Base-by-base conservation (phyloP, 2,888 invertebrate genomes). In the Arge pagana region DNA sequence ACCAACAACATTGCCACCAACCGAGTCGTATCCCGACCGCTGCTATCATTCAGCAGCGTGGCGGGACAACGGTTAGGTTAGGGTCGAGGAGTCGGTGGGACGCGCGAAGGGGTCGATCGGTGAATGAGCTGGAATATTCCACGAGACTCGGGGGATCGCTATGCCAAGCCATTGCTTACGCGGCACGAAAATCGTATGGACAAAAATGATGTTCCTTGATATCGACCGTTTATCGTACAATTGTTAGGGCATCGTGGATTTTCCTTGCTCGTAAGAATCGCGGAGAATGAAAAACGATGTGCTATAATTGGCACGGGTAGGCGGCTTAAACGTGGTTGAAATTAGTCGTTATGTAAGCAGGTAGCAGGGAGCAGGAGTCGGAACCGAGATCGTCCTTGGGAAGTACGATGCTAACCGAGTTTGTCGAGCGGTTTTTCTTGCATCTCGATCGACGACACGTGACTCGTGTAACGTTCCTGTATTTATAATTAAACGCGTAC, bases 41-140 rank as follows among this genome's bases (percentile, higher is more conserved):
- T 19, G 16, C 45, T 33, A n/a, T 15, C 45, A 45, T 45, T 45
- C 45, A 45, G 30, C 45, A 45, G 15, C 33, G 31, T 35, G 15
- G 35, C 31, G 11, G 45, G 45, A 11, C 33, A 5, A 16, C 6
- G 24, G 26, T 15, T 16, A 6, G 24, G 39, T 7, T 28, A 41
- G 41, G 26, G 41, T 10, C 5, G 10, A 13, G 6, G 33, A 11
- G 8, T 15, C 7, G 10, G 33, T 7, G n/a, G 37, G n/a, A n/a
- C n/a, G n/a, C 21, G 23, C 8, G 21, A 33, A 33, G 18, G 35
- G 13, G 15, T 15, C 45, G 45, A 15, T 24, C 33, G 11, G 45
- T 45, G 45, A 45, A 45, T 45, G 45, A 35, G 33, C 10, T 35
- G 45, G 45, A 33, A 45, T 45, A 45, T 45, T 45, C 33, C 45